Percentiles rank a stretch among this genome's conserved stretches.
Conservation (phyloP, 2,888 invertebrate genomes). For the Drosophila melanocephala region DNA sequence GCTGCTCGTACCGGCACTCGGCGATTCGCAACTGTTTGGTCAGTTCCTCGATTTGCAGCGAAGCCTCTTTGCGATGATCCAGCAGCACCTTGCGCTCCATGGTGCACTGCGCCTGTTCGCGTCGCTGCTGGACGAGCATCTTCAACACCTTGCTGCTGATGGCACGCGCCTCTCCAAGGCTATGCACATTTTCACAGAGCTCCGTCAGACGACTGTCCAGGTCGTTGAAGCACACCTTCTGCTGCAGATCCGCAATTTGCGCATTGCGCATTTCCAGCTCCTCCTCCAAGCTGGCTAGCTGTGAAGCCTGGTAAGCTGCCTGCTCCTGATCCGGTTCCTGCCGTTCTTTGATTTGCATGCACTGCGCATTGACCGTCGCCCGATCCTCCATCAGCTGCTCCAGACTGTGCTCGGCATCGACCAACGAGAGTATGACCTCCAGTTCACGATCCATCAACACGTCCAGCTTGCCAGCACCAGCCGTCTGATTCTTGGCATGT, state of each 20-base stretch:
- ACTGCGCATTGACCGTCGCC: conserved; percentile 86
- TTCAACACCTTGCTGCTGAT: conserved; percentile 88
- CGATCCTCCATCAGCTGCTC: conserved; percentile 92
- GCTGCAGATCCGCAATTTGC: conserved; percentile 83
- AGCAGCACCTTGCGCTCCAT: conserved; percentile 86
- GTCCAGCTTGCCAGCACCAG: conserved; percentile 87
- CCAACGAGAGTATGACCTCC: conserved; percentile 91
- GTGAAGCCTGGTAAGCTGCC: conserved; percentile 38
- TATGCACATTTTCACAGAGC: conserved; percentile 90
- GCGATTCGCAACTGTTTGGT: conserved; percentile 86
- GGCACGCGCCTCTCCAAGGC: conserved; percentile 92
- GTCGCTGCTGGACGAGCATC: conserved; percentile 79
- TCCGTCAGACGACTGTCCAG: conserved; percentile 89
- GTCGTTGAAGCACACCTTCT: conserved; percentile 89
- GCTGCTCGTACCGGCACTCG: conserved; percentile 86
- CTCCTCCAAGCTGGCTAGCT: conserved; percentile 77
- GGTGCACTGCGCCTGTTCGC: conserved; percentile 83
- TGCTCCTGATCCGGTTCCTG: conserved; percentile 34
- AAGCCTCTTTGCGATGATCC: conserved; percentile 86
- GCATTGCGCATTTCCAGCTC: conserved; percentile 84
- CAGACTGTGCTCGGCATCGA: conserved; percentile 92
- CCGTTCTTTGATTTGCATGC: conserved; percentile 56
- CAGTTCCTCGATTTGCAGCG: conserved; percentile 83
- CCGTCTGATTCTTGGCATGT: conserved; percentile 77
- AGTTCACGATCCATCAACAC: conserved; percentile 90